Evolutionary conservation across 2,113 vertebrate genomes (phyloP), one percentile per base, ranked within the genome.

Genomic region (Sylvia atricapilla): DNA sequence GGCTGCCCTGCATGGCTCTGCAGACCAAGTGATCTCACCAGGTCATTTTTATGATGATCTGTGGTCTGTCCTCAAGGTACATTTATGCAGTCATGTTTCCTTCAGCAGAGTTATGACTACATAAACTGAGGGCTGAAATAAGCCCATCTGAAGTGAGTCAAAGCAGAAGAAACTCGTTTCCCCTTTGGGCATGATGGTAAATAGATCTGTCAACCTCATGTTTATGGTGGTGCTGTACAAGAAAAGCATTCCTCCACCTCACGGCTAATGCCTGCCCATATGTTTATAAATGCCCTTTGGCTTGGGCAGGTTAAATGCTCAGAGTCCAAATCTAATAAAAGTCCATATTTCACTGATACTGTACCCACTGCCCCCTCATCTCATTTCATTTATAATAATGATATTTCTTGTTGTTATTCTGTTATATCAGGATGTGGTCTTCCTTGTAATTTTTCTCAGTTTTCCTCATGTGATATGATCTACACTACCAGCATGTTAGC

Each of bases 51-150:
- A 64, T 17, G 25, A 75, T 47, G 35, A 91, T n/a, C 80, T 64
- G 24, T 84, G 62, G 84, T 77, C 76, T 87, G 53, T 75, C 74
- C 84, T 82, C 66, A n/a, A 93, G 77, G 62, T 76, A 62, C 8
- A 23, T 50, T 84, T 89, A 89, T 15, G 39, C 31, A 87, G 69
- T 68, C 0, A 0, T 5, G 1, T 91, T 76, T 72, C 69, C 69
- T 56, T 89, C 94, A 84, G 74, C 66, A 27, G 73, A 53, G 41
- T 9, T 68, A 58, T 68, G 58, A 63, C 76, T 91, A 27, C 22
- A 84, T 41, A 87, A 95, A 94, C 13, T 7, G 31, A 91, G 41
- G 87, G 66, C 35, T 94, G 79, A 90, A 92, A 93, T 86, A 74
- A 81, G 41, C 43, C 44, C 68, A 87, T 56, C 56, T 75, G 39